Percentiles rank a stretch among this genome's conserved stretches.
Conservation (phyloP, 2,113 vertebrate genomes). For the Poecilia latipinna region DNA sequence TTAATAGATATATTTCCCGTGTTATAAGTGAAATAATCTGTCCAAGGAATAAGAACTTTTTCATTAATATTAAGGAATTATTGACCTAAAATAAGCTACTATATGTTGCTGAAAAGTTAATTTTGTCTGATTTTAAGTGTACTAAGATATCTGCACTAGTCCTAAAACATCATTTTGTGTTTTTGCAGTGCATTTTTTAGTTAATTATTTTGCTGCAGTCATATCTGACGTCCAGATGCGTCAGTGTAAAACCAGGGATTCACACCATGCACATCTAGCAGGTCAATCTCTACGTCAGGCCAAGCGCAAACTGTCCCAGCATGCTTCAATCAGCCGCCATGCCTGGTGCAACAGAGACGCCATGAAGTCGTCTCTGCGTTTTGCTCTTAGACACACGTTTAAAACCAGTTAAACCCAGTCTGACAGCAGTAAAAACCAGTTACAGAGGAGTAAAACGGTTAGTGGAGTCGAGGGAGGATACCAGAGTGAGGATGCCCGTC, state of each 20-base stretch:
- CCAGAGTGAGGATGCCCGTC: conserved; percentile 57
- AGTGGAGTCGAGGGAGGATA: conserved; percentile 51
- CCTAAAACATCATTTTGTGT: too few species aligned
- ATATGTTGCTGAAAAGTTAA: too few species aligned
- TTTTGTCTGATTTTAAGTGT: too few species aligned
- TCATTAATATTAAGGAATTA: too few species aligned
- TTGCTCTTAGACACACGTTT: conserved; percentile 58
- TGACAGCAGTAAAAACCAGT: conserved; percentile 37
- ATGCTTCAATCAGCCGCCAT: conserved; percentile 77
- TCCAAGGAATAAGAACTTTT: too few species aligned
- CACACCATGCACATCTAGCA: conserved; percentile 61
- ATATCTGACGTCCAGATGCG: background rate
- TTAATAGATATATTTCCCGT: too few species aligned
- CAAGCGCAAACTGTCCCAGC: conserved; percentile 60
- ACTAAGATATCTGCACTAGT: too few species aligned
- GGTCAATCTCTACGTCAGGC: conserved; percentile 56
- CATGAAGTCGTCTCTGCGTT: conserved; percentile 33
- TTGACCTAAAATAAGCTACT: too few species aligned
- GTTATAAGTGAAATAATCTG: too few species aligned
- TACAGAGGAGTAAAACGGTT: conserved; percentile 37
- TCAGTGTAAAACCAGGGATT: conserved; percentile 61
- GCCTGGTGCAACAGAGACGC: conserved; percentile 62
- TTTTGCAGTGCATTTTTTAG: background rate
- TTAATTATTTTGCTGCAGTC: background rate
- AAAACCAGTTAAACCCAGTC: conserved; percentile 52